Percentiles rank a stretch among this genome's conserved stretches.
These are phyloP conservation scores for Sinonovacula constricta DNA, from an alignment of 1,140 invertebrate species.

Conservation along the genomic window DNA sequence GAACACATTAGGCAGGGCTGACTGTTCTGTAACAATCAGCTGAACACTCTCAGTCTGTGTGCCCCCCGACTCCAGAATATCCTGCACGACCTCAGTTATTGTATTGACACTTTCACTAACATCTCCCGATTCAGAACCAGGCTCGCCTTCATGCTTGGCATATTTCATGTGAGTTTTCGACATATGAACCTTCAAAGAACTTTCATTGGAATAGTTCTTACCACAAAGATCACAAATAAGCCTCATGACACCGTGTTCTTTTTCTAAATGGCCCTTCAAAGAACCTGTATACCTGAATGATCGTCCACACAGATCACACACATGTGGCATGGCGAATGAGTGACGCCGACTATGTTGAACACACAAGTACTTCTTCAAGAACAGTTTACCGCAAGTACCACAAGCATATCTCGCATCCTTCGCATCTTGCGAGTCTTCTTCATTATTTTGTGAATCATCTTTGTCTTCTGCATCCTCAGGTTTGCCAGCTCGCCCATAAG, in stretches of 20 bases:
- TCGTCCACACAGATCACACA: slow-evolving; percentile 35
- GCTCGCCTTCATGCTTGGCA: too few species aligned
- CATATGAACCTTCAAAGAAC: too few species aligned
- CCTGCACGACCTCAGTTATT: too few species aligned
- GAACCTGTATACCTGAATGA: slow-evolving; percentile 39
- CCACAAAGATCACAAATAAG: too few species aligned
- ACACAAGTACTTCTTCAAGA: neutral
- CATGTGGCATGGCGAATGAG: slow-evolving; percentile 14
- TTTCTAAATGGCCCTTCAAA: slow-evolving; percentile 28
- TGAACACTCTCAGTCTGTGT: too few species aligned
- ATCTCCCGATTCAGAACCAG: too few species aligned
- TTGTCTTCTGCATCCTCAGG: neutral
- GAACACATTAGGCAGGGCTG: too few species aligned
- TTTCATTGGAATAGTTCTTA: too few species aligned
- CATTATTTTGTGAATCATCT: neutral
- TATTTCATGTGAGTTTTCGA: too few species aligned
- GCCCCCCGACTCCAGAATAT: too few species aligned
- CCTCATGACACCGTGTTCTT: slow-evolving; percentile 45
- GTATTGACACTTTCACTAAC: too few species aligned
- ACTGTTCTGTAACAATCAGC: too few species aligned
- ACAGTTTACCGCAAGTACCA: slow-evolving; percentile 34
- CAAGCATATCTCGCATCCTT: slow-evolving; percentile 17
- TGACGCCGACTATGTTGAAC: slow-evolving; percentile 22
- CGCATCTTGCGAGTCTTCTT: neutral
- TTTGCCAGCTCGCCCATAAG: neutral